Percentiles rank a stretch among this genome's conserved stretches.
Evolutionary conservation across 2,797 vertebrate genomes (phyloP).

Genomic region (Triplophysa yarkandensis): DNA sequence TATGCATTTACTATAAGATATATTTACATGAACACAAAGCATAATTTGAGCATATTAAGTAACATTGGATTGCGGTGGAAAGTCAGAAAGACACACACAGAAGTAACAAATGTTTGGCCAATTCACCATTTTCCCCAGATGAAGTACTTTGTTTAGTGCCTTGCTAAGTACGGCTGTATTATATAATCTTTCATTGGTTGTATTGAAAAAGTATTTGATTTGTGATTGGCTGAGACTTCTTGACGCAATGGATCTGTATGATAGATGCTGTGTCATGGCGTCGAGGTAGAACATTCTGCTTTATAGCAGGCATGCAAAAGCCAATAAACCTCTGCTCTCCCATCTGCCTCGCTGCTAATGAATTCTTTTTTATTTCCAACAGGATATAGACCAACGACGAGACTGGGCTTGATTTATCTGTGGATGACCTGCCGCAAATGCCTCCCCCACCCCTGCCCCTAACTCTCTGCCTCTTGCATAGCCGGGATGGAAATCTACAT

Average conservation of each 20-base stretch:
- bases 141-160: background rate
- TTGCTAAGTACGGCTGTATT: background rate
- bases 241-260: constrained; percentile 29
- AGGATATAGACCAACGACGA: constrained; percentile 82
- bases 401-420: constrained; percentile 80
- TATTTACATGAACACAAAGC: background rate
- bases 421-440: constrained; percentile 74
- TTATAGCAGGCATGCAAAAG: constrained; percentile 47
- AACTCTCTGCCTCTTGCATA: constrained; percentile 52
- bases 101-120: background rate
- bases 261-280: constrained; percentile 50
- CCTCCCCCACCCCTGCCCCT: constrained; percentile 59
- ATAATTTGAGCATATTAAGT: background rate
- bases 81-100: background rate
- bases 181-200: background rate
- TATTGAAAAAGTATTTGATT: constrained; percentile 28
- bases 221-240: background rate
- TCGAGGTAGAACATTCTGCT: constrained; percentile 47
- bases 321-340: constrained; percentile 43
- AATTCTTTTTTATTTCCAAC: constrained; percentile 79
- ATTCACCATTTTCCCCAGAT: background rate
- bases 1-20: background rate
- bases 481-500: constrained; percentile 80
- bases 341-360: constrained; percentile 57
- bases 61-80: background rate